Evolutionary conservation across 1,140 invertebrate genomes (phyloP).

Genomic region (Battus philenor): DNA sequence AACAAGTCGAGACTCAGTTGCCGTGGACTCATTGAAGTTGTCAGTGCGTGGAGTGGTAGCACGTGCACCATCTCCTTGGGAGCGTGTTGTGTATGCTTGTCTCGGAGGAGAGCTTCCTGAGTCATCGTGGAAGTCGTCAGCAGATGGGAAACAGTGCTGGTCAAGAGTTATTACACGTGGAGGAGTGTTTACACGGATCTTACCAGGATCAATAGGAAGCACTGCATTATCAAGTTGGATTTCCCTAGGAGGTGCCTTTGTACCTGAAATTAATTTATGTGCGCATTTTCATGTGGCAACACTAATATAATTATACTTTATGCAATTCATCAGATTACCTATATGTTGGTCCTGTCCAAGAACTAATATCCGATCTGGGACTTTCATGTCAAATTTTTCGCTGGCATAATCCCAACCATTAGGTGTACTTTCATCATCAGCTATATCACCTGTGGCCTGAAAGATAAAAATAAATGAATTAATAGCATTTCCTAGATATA

Average conservation of each 20-base stretch:
- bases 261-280: no score
- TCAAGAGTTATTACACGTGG: slow-evolving; percentile 88
- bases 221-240: slow-evolving; percentile 89
- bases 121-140: slow-evolving; percentile 76
- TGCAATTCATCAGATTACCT: no score
- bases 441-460: slow-evolving; percentile 80
- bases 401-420: slow-evolving; percentile 82
- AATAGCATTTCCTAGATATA: no score
- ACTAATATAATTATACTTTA: no score
- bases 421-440: slow-evolving; percentile 78
- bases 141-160: slow-evolving; percentile 86
- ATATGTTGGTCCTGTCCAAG: slow-evolving; percentile 89
- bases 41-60: slow-evolving; percentile 46
- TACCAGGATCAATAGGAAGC: slow-evolving; percentile 82
- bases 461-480: no score
- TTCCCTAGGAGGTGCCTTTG: slow-evolving; percentile 87
- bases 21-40: slow-evolving; percentile 61
- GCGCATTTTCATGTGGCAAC: no score
- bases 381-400: slow-evolving; percentile 91
- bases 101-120: slow-evolving; percentile 51
- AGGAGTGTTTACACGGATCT: slow-evolving; percentile 86
- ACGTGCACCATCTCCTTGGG: slow-evolving; percentile 52
- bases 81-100: slow-evolving; percentile 37
- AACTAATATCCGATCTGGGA: slow-evolving; percentile 93
- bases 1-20: slow-evolving; percentile 65